Conservation (phyloP, 23 tunicate species). For the Ascidia mentula region DNA sequence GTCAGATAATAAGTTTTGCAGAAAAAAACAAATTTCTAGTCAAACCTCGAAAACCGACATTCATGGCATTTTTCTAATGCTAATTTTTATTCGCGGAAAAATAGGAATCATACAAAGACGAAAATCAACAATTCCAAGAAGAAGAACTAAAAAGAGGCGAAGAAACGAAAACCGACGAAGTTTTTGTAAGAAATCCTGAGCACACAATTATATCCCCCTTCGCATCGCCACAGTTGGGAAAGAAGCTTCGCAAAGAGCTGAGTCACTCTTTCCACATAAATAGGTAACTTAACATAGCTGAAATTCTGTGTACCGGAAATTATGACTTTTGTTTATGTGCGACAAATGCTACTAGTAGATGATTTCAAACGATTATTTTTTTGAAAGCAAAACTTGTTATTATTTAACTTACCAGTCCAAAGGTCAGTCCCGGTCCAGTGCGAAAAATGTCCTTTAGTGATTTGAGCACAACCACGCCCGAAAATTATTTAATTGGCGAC, state of each 20-base stretch:
- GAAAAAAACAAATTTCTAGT: no score
- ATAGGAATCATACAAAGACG: no score
- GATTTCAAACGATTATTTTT: neutral
- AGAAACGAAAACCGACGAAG: neutral
- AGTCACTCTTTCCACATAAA: neutral
- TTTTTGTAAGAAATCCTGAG: neutral
- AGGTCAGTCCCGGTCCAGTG: slow-evolving; percentile 19
- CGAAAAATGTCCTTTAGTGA: neutral
- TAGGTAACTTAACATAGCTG: neutral
- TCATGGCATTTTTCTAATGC: no score
- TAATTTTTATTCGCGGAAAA: no score
- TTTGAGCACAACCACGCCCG: neutral
- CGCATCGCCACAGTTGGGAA: neutral
- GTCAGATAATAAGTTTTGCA: no score
- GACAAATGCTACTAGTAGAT: no score
- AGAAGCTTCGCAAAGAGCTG: neutral
- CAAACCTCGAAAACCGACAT: no score
- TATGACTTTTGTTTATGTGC: neutral
- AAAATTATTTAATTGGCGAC: neutral
- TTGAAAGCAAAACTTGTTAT: neutral
- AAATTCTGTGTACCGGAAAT: neutral
- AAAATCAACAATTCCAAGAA: no score
- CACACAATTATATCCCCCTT: neutral
- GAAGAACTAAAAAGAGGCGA: no score
- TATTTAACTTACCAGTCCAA: slow-evolving; percentile 10